Conservation (phyloP, 2,113 vertebrate genomes). For the Tapirus terrestris region DNA sequence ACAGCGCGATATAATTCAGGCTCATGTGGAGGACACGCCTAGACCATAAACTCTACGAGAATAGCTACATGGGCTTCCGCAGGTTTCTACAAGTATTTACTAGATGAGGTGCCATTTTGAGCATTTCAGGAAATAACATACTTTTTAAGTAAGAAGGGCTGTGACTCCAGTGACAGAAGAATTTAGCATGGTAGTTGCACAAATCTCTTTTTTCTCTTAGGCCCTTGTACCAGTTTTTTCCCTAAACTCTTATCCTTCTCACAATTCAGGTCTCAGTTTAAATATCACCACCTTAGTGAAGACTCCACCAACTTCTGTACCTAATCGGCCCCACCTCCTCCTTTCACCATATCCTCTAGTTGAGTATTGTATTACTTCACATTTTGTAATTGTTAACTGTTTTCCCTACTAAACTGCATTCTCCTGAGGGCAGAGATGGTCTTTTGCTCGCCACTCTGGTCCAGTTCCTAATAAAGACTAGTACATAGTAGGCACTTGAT, state of each 20-base stretch:
- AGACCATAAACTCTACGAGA: not conserved
- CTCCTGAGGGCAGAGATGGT: not conserved
- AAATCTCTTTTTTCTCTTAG: not conserved
- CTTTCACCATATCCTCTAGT: not conserved
- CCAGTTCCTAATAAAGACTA: not conserved
- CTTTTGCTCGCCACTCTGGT: not conserved
- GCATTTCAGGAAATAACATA: not conserved
- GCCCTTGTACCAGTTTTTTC: not conserved
- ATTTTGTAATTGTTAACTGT: not conserved
- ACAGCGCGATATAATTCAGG: accelerated
- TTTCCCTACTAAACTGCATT: not conserved
- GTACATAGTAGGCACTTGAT: not conserved
- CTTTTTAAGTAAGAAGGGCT: not conserved
- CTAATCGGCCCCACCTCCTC: not conserved
- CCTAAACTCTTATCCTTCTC: not conserved
- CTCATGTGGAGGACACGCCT: accelerated
- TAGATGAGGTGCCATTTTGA: not conserved
- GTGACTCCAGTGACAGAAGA: not conserved
- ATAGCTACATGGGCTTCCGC: not conserved
- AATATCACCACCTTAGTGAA: not conserved
- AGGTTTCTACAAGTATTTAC: not conserved
- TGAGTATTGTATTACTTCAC: not conserved
- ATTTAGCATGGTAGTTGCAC: not conserved
- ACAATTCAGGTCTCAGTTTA: not conserved
- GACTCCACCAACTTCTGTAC: not conserved